Percentiles rank a stretch among this genome's conserved stretches.
phyloP scores from a whole-genome alignment of 2,797 vertebrate species.

The Miichthys miiuy region DNA sequence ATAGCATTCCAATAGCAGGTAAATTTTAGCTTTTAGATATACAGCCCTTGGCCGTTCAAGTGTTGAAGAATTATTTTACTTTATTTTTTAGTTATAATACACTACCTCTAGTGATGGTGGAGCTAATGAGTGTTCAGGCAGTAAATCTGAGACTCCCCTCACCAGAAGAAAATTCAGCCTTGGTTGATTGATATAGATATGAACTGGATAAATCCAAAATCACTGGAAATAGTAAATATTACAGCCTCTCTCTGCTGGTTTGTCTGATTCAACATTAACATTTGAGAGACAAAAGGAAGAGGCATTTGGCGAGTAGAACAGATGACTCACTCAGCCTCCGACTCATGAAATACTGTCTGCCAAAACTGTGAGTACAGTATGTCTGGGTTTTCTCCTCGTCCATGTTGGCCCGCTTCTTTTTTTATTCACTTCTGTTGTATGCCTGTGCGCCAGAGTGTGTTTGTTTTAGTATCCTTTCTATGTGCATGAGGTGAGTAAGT shows the following conservation, averaged over 20 bases:
- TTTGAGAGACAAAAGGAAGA: slow-evolving; percentile 60
- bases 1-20: too few species aligned
- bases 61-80: background rate
- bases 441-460: slow-evolving; percentile 12
- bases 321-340: slow-evolving; percentile 65
- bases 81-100: background rate
- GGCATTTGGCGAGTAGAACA: slow-evolving; percentile 54
- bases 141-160: background rate
- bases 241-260: slow-evolving; percentile 26
- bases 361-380: slow-evolving; percentile 45
- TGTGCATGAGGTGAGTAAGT: slow-evolving; percentile 30
- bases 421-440: slow-evolving; percentile 18
- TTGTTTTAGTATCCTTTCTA: slow-evolving; percentile 30
- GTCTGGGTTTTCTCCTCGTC: slow-evolving; percentile 32
- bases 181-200: background rate
- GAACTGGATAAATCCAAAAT: background rate
- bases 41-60: too few species aligned
- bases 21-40: too few species aligned
- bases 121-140: background rate
- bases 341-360: slow-evolving; percentile 56
- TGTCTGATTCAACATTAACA: slow-evolving; percentile 45
- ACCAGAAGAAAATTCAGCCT: background rate
- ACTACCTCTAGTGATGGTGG: background rate
- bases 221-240: slow-evolving; percentile 11
- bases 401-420: slow-evolving; percentile 18